Conservation (phyloP, 2,797 vertebrate species). For the Rhinogobio ventralis region DNA sequence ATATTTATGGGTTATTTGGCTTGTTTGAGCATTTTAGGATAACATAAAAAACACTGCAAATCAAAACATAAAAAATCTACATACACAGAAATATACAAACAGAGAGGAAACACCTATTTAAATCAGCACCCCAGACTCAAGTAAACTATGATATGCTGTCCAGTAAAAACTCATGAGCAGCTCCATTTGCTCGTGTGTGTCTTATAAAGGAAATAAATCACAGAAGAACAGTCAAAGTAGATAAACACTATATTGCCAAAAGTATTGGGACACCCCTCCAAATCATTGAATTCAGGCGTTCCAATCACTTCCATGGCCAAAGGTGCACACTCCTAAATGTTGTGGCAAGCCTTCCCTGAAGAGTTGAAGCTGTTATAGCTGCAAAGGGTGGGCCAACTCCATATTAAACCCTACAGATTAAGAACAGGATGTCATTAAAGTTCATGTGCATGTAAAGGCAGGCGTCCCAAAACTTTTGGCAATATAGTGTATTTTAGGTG, state of each 20-base stretch:
- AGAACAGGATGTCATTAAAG: no score
- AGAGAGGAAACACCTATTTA: background rate
- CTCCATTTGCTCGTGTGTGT: background rate
- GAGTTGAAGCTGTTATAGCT: no score
- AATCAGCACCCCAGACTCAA: conserved; percentile 6
- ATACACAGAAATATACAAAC: background rate
- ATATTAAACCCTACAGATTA: no score
- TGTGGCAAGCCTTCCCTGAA: no score
- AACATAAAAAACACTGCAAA: background rate
- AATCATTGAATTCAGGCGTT: no score
- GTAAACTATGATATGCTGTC: background rate
- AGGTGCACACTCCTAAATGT: no score
- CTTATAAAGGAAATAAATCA: background rate
- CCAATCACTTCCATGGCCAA: no score
- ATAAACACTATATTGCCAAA: background rate
- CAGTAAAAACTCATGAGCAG: conserved; percentile 3
- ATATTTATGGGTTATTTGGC: background rate
- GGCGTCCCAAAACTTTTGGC: no score
- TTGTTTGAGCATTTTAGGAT: background rate
- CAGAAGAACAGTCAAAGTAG: background rate
- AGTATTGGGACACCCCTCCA: no score
- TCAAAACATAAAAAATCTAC: background rate
- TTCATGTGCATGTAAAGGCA: no score
- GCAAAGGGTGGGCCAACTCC: no score
- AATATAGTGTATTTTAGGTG: background rate